Evolutionary conservation across 2,888 invertebrate genomes (phyloP).

Genomic region (Watsonalla binaria): DNA sequence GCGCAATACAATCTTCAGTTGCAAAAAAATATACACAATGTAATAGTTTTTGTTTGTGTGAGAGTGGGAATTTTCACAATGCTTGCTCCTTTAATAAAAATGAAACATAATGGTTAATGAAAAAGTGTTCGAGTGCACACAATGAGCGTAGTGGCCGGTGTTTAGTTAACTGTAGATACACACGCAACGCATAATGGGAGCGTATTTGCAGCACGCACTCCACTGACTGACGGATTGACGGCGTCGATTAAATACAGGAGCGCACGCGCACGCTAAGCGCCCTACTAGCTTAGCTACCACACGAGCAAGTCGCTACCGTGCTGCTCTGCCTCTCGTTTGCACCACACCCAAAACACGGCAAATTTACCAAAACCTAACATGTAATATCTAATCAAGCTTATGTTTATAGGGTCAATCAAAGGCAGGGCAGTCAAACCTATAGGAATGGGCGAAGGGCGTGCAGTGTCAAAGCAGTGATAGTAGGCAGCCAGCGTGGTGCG

Average conservation of each 20-base stretch:
- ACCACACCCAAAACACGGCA: too few relatives aligned
- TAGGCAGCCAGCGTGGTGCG: too few relatives aligned
- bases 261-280: not conserved
- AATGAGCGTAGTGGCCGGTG: constrained; percentile 37
- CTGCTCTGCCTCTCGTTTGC: too few relatives aligned
- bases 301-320: not conserved
- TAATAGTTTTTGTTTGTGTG: constrained; percentile 45
- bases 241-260: not conserved
- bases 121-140: constrained; percentile 47
- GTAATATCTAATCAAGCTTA: too few relatives aligned
- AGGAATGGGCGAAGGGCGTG: too few relatives aligned
- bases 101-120: constrained; percentile 45
- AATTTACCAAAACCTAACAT: too few relatives aligned
- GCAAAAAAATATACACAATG: constrained; percentile 52
- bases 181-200: constrained; percentile 27
- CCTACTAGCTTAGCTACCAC: not conserved
- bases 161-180: constrained; percentile 28
- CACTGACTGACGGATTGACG: not conserved
- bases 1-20: constrained; percentile 42
- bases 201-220: constrained; percentile 1
- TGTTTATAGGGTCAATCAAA: too few relatives aligned
- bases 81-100: constrained; percentile 48
- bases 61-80: constrained; percentile 58
- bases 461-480: too few relatives aligned
- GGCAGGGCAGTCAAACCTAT: too few relatives aligned